Evolutionary conservation across 2,797 vertebrate species (phyloP).

Genomic region (Diplodus sargus): DNA sequence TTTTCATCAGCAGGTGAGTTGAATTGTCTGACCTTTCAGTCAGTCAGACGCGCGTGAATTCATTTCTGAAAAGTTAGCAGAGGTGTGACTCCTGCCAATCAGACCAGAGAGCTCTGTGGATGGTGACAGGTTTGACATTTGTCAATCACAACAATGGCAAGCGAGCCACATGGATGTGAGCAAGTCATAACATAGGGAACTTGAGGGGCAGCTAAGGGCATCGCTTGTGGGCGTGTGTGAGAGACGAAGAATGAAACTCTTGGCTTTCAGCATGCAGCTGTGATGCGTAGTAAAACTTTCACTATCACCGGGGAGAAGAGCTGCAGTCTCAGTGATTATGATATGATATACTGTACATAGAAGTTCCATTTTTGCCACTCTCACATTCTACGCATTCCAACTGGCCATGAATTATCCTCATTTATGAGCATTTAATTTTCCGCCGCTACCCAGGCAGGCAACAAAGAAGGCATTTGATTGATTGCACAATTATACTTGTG

Average conservation of each 20-base stretch:
- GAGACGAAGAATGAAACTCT: background rate
- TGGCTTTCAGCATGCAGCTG: constrained; percentile 9
- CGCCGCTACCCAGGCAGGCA: constrained; percentile 47
- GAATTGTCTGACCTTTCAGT: background rate
- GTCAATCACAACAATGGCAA: constrained; percentile 41
- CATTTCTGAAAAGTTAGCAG: constrained; percentile 3
- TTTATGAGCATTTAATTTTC: constrained; percentile 66
- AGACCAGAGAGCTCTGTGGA: constrained; percentile 17
- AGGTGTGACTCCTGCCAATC: constrained; percentile 22
- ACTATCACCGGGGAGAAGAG: constrained; percentile 17
- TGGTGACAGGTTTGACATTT: constrained; percentile 34
- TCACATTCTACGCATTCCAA: constrained; percentile 32
- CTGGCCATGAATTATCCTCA: constrained; percentile 48
- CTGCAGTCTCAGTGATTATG: constrained; percentile 35
- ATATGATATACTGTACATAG: constrained; percentile 42
- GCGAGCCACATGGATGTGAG: constrained; percentile 14
- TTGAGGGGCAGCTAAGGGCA: constrained; percentile 1
- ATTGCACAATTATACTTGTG: constrained; percentile 53
- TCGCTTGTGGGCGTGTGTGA: background rate
- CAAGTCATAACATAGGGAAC: constrained; percentile 24
- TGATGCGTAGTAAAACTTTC: constrained; percentile 10
- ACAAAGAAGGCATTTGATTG: constrained; percentile 61
- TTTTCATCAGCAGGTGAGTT: constrained; percentile 2
- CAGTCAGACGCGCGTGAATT: background rate
- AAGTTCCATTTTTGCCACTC: constrained; percentile 20